These are phyloP conservation scores for Noctua janthe DNA, from an alignment of 2,888 invertebrate species.

Conservation along the genomic window DNA sequence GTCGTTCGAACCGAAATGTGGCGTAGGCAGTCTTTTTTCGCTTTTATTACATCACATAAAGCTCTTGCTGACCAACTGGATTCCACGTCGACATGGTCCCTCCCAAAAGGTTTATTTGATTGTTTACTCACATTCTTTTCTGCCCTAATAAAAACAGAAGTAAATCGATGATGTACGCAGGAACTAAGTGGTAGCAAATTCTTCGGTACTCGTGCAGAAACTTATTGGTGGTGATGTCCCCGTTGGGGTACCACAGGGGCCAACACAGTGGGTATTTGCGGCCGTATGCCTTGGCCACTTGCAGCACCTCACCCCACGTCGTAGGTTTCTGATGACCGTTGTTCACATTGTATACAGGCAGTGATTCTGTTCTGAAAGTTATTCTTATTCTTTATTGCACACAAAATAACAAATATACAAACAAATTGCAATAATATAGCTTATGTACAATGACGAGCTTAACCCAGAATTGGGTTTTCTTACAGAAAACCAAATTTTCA, in stretches of 20 bases:
- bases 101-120: not conserved
- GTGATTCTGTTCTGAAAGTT: slow-evolving; percentile 89
- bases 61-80: not conserved
- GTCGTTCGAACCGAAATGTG: not conserved
- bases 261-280: slow-evolving; percentile 94
- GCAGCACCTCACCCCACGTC: slow-evolving; percentile 96
- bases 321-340: slow-evolving; percentile 95
- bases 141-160: slow-evolving; percentile 93
- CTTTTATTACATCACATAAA: not conserved
- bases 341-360: slow-evolving; percentile 97
- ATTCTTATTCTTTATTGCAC: too few relatives aligned
- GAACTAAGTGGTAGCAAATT: slow-evolving; percentile 93
- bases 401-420: too few relatives aligned
- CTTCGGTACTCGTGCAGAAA: slow-evolving; percentile 92
- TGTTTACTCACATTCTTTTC: slow-evolving; percentile 94
- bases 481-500: too few relatives aligned
- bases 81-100: not conserved
- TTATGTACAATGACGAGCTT: too few relatives aligned
- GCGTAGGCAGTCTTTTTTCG: not conserved
- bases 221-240: slow-evolving; percentile 93
- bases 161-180: slow-evolving; percentile 95
- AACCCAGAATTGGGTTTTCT: too few relatives aligned
- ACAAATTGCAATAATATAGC: too few relatives aligned
- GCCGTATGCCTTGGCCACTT: slow-evolving; percentile 92
- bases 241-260: slow-evolving; percentile 96